Evolutionary conservation across 2,888 invertebrate genomes (phyloP).

Genomic region (Drosophila tripunctata): DNA sequence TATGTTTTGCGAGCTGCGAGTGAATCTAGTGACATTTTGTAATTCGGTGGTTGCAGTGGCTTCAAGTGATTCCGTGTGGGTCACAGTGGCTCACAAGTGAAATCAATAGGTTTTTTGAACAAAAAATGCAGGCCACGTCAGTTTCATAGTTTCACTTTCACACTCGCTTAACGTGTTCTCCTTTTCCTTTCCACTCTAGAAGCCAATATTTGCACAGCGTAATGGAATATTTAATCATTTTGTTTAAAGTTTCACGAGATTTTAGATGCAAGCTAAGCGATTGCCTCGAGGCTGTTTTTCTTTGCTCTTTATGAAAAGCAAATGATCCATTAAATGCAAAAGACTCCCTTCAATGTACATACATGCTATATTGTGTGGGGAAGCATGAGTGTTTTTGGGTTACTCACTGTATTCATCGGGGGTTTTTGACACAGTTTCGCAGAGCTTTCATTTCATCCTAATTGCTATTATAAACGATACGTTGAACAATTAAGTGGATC

Average conservation of each 20-base stretch:
- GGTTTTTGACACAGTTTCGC: not conserved
- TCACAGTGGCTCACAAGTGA: not conserved
- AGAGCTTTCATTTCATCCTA: not conserved
- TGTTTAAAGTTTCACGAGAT: conserved; percentile 5
- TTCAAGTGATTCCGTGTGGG: not conserved
- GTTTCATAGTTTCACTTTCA: conserved; percentile 22
- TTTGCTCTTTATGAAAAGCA: not conserved
- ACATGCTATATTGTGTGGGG: no score
- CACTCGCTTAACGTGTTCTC: not conserved
- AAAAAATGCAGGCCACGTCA: conserved; percentile 45
- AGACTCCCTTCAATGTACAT: no score
- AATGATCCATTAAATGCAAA: conserved; percentile 20
- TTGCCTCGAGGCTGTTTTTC: conserved; percentile 4
- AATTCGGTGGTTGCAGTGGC: conserved; percentile 17
- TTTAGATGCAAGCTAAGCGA: conserved; percentile 1
- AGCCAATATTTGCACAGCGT: conserved; percentile 32
- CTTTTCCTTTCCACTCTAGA: not conserved
- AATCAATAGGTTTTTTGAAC: conserved; percentile 36
- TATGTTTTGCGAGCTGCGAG: not conserved
- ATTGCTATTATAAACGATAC: not conserved
- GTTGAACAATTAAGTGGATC: not conserved
- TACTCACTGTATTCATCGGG: not conserved
- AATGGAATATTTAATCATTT: conserved; percentile 53
- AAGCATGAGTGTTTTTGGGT: no score
- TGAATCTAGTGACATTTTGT: conserved; percentile 1